Evolutionary conservation across 2,888 invertebrate species (phyloP).

Genomic region (Macaria liturata): DNA sequence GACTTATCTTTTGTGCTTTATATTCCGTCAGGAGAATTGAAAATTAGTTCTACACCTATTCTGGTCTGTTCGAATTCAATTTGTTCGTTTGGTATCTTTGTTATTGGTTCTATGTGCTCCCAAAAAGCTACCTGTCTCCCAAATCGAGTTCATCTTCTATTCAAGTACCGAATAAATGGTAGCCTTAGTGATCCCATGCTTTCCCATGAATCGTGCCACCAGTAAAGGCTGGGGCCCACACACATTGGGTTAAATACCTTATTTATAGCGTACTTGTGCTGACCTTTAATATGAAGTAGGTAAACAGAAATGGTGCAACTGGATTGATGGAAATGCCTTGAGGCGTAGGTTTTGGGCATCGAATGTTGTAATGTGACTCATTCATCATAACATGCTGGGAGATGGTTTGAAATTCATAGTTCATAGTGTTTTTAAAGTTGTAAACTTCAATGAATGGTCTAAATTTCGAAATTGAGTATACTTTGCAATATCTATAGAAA

Average conservation of each 20-base stretch:
- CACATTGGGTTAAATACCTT: conserved; percentile 77
- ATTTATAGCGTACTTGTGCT: conserved; percentile 71
- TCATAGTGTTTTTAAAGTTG: too few relatives aligned
- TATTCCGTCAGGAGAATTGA: conserved; percentile 6
- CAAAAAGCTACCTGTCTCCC: conserved; percentile 25
- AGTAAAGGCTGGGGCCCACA: conserved; percentile 70
- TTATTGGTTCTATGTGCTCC: conserved; percentile 14
- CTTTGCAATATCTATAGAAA: too few relatives aligned
- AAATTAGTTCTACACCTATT: conserved; percentile 14
- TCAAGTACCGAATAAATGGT: conserved; percentile 48
- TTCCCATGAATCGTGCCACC: conserved; percentile 65
- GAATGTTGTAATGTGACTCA: too few relatives aligned
- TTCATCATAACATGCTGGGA: too few relatives aligned
- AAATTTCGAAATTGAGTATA: too few relatives aligned
- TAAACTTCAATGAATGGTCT: too few relatives aligned
- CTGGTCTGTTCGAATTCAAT: conserved; percentile 10
- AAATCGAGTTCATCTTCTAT: conserved; percentile 25
- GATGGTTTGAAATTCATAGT: too few relatives aligned
- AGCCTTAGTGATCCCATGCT: conserved; percentile 58
- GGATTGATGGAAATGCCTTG: conserved; percentile 24
- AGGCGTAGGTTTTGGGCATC: too few relatives aligned
- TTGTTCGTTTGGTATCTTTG: conserved; percentile 11
- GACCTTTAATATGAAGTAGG: conserved; percentile 60
- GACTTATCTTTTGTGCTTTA: conserved; percentile 15
- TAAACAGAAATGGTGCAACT: conserved; percentile 31